Evolutionary conservation across 2,888 invertebrate genomes (phyloP).

Genomic region (Capitulum mitella): DNA sequence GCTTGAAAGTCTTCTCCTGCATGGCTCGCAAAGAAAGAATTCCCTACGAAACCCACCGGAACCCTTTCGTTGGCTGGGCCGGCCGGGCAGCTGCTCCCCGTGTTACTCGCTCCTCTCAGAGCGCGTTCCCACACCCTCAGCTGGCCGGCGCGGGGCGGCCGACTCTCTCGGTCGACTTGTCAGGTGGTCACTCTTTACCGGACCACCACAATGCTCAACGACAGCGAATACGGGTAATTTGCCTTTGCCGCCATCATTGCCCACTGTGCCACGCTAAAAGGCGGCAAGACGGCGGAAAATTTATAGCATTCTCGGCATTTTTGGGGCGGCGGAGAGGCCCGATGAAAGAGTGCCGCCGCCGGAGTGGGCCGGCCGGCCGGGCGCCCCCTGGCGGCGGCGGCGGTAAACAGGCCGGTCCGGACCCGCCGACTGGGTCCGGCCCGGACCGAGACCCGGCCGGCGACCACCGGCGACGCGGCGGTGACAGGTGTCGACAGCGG

Average conservation of each 20-base stretch:
- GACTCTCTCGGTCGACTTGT: not conserved
- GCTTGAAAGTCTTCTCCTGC: too few species aligned
- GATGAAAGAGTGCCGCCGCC: not conserved
- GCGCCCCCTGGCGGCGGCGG: not conserved
- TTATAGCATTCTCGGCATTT: conserved; percentile 18
- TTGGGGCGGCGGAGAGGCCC: not conserved
- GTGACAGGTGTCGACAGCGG: not conserved
- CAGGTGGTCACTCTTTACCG: not conserved
- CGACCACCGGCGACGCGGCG: not conserved
- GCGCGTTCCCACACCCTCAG: too few species aligned
- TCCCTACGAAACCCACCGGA: too few species aligned
- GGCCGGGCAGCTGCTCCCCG: too few species aligned
- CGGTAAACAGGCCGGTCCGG: not conserved
- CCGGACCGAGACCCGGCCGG: not conserved
- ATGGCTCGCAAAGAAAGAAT: too few species aligned
- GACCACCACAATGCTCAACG: not conserved
- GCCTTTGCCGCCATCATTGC: conserved; percentile 13
- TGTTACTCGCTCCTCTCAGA: too few species aligned
- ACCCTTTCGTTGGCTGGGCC: too few species aligned
- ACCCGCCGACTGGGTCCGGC: too few species aligned
- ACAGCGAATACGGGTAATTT: conserved; percentile 11
- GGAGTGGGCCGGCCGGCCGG: not conserved
- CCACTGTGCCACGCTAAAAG: not conserved
- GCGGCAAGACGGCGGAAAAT: conserved; percentile 1
- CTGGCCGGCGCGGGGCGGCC: too few species aligned